These are phyloP conservation scores for Ostrea denselamellosa DNA, from an alignment of 1,140 invertebrate species.

Conservation along the genomic window DNA sequence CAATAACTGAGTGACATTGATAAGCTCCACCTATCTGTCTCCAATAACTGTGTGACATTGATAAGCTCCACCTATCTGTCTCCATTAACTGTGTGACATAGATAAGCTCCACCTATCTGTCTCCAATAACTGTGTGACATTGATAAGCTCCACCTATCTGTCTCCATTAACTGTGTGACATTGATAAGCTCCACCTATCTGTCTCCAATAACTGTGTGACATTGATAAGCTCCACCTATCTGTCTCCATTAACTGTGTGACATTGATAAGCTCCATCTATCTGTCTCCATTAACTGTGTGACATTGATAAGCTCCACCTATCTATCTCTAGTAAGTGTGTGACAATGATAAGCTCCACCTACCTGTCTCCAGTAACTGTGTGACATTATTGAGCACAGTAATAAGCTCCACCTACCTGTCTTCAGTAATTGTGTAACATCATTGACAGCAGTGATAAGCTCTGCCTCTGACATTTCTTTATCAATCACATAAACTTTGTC, in stretches of 20 bases:
- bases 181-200: not conserved
- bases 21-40: not conserved
- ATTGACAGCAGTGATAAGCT: not conserved
- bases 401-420: not conserved
- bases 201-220: not conserved
- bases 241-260: not conserved
- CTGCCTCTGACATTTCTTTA: constrained; percentile 15
- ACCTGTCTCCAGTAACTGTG: too few relatives aligned
- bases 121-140: not conserved
- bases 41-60: not conserved
- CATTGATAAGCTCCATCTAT: too few relatives aligned
- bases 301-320: too few relatives aligned
- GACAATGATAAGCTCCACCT: too few relatives aligned
- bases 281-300: too few relatives aligned
- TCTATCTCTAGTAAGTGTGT: too few relatives aligned
- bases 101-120: not conserved
- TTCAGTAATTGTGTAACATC: not conserved
- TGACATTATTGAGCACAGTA: too few relatives aligned
- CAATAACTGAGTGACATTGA: not conserved
- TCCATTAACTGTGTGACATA: not conserved
- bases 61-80: not conserved
- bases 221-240: not conserved
- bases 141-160: not conserved
- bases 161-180: not conserved
- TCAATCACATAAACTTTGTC: not conserved